These are phyloP conservation scores for Crax fasciolata DNA, from an alignment of 2,797 vertebrate genomes.

Conservation along the genomic window DNA sequence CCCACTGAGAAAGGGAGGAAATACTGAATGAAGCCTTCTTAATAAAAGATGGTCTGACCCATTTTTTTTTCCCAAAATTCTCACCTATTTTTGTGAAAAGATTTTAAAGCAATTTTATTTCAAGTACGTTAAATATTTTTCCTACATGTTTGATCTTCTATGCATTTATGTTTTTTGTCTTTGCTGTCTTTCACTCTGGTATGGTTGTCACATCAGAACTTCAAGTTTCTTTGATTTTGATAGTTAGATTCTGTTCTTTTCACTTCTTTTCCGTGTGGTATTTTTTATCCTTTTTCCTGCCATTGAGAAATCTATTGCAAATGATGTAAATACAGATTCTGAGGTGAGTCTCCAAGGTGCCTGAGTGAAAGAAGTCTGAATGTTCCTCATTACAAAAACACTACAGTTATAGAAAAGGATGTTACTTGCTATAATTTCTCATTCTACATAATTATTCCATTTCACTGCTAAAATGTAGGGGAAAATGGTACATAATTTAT, in stretches of 20 bases:
- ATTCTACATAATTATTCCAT: neutral
- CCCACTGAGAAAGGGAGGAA: neutral
- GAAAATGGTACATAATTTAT: neutral
- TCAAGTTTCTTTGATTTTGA: neutral
- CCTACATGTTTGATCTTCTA: neutral
- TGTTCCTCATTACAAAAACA: neutral
- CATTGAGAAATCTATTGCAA: neutral
- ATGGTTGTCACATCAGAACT: neutral
- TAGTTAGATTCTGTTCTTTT: neutral
- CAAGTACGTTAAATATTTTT: neutral
- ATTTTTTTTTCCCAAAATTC: neutral
- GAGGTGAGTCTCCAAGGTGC: neutral
- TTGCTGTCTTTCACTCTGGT: neutral
- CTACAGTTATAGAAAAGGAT: neutral
- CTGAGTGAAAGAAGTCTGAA: neutral
- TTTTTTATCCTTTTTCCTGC: neutral
- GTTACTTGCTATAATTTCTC: neutral
- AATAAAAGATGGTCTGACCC: constrained; percentile 31
- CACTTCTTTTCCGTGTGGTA: neutral
- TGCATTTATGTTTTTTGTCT: neutral
- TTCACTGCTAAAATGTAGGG: neutral
- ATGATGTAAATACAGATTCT: neutral
- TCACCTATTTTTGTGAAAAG: neutral
- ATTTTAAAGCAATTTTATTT: constrained; percentile 24
- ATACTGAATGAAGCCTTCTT: constrained; percentile 31